Evolutionary conservation across 2,888 invertebrate species (phyloP).

Genomic region (Vandiemenella viatica): DNA sequence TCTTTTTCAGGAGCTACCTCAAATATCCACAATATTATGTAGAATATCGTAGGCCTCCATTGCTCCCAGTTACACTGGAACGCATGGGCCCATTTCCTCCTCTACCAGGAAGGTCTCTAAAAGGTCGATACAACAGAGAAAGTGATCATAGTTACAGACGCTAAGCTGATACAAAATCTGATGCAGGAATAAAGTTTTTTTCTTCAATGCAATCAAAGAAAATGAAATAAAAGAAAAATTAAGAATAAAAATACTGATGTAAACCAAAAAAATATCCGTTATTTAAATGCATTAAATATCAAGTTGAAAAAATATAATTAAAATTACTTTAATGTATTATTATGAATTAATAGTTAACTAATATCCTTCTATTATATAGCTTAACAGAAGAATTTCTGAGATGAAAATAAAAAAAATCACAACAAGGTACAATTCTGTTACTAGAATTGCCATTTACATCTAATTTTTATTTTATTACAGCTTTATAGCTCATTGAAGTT

Average conservation of each 20-base stretch:
- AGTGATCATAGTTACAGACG: slow-evolving; percentile 38
- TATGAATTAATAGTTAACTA: slow-evolving; percentile 3
- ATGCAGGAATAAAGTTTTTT: too few species aligned
- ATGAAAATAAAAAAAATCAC: too few species aligned
- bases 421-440: neutral
- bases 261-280: too few species aligned
- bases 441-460: neutral
- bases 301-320: neutral
- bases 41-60: slow-evolving; percentile 41
- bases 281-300: too few species aligned
- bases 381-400: too few species aligned
- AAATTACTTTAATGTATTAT: neutral
- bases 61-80: slow-evolving; percentile 36
- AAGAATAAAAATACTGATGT: too few species aligned
- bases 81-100: slow-evolving; percentile 35
- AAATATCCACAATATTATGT: slow-evolving; percentile 40
- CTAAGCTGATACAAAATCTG: slow-evolving; percentile 23
- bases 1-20: slow-evolving; percentile 36
- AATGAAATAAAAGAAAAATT: too few species aligned
- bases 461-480: neutral
- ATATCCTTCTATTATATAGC: too few species aligned
- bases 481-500: neutral
- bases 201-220: neutral
- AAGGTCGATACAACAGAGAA: slow-evolving; percentile 37
- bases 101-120: slow-evolving; percentile 40